A percentile compares a stretch with the other conserved stretches of the same genome.
These are phyloP conservation scores for Eupeodes latifasciatus DNA, from an alignment of 2,888 invertebrate genomes.

Conservation along the genomic window DNA sequence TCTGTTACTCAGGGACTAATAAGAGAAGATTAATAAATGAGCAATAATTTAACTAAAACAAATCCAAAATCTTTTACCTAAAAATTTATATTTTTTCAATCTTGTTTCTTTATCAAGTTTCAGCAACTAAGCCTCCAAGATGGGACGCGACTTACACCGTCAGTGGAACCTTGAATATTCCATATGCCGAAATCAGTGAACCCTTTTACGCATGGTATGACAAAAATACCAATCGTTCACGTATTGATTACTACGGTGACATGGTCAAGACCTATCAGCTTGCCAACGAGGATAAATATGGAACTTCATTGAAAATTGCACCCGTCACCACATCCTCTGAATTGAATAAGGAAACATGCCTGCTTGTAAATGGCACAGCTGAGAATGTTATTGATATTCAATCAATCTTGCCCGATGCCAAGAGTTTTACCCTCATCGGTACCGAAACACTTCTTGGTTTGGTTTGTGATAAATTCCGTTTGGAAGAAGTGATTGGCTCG, in stretches of 20 bases:
- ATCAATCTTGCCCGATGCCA: constrained; percentile 92
- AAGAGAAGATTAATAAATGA: neutral
- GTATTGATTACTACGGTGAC: constrained; percentile 97
- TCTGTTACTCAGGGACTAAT: neutral
- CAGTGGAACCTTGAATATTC: constrained; percentile 92
- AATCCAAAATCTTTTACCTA: neutral
- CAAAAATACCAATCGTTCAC: constrained; percentile 89
- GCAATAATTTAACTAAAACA: too few species aligned
- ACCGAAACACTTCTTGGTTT: constrained; percentile 90
- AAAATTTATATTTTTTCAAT: neutral
- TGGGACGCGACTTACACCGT: constrained; percentile 91
- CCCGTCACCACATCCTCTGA: constrained; percentile 91
- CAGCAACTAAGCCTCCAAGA: constrained; percentile 85
- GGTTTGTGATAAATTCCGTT: constrained; percentile 91
- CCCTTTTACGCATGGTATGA: constrained; percentile 97
- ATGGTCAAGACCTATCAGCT: constrained; percentile 97
- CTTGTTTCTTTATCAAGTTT: constrained; percentile 71
- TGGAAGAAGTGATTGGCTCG: constrained; percentile 88
- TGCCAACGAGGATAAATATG: constrained; percentile 86
- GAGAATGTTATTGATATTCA: constrained; percentile 88
- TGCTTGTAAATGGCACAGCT: constrained; percentile 91
- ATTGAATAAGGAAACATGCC: constrained; percentile 90
- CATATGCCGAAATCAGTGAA: constrained; percentile 96
- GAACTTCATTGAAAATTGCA: constrained; percentile 92
- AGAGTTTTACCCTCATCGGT: constrained; percentile 88